phyloP scores from a whole-genome alignment of 2,113 vertebrate species.

The Microcebus lehilahytsara region DNA sequence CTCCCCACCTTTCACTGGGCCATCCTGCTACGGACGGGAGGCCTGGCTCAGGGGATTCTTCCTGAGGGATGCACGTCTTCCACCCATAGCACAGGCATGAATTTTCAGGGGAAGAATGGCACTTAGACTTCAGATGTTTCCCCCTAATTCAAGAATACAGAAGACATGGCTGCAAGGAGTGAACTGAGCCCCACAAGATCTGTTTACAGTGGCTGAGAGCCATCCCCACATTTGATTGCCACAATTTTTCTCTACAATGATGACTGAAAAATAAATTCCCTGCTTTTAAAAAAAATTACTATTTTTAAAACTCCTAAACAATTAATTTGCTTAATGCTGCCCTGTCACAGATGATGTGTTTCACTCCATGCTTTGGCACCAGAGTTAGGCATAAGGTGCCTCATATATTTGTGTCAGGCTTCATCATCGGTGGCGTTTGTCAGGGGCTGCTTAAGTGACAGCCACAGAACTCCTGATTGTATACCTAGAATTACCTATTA shows the following conservation, averaged over 20 bases:
- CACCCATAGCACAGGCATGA: background rate
- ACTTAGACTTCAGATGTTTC: background rate
- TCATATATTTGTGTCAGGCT: constrained; percentile 81
- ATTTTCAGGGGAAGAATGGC: background rate
- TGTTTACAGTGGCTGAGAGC: constrained; percentile 40
- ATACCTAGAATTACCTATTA: constrained; percentile 74
- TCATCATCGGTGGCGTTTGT: constrained; percentile 77
- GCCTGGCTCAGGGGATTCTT: background rate
- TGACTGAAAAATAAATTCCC: constrained; percentile 71
- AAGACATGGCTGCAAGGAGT: background rate
- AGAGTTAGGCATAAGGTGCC: constrained; percentile 65
- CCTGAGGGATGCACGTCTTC: background rate
- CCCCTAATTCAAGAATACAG: background rate
- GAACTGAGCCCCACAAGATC: background rate
- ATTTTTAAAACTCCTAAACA: constrained; percentile 69
- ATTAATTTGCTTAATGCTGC: constrained; percentile 83
- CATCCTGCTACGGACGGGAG: background rate
- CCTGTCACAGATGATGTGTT: constrained; percentile 74
- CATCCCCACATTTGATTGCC: constrained; percentile 34
- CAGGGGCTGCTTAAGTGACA: constrained; percentile 79
- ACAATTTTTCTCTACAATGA: constrained; percentile 77
- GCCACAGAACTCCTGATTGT: constrained; percentile 76
- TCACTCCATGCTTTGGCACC: constrained; percentile 75
- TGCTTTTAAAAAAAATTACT: constrained; percentile 44
- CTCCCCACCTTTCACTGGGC: background rate